phyloP scores from a whole-genome alignment of 1,140 invertebrate genomes.

The Platorchestia sp. region DNA sequence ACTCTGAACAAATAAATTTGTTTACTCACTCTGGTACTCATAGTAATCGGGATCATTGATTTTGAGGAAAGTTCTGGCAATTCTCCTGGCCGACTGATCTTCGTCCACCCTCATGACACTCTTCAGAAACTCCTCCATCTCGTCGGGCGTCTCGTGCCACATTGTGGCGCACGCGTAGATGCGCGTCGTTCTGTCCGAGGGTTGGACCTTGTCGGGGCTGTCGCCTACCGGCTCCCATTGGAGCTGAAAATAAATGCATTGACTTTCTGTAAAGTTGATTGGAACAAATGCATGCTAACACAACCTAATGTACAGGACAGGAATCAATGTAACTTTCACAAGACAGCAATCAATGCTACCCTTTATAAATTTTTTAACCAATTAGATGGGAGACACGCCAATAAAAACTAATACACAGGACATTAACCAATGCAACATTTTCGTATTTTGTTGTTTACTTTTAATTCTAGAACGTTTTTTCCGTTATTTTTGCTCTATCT shows the following conservation, averaged over 20 bases:
- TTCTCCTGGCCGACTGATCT: constrained; percentile 77
- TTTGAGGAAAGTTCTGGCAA: constrained; percentile 77
- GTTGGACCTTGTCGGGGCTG: constrained; percentile 71
- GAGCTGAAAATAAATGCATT: not conserved
- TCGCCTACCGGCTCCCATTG: not conserved
- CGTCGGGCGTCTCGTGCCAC: constrained; percentile 79
- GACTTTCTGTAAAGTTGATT: not conserved
- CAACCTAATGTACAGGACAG: too few species aligned
- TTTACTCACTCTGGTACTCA: constrained; percentile 77
- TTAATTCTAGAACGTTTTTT: too few species aligned
- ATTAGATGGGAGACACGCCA: too few species aligned
- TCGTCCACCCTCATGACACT: constrained; percentile 77
- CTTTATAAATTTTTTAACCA: too few species aligned
- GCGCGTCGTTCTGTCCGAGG: constrained; percentile 90
- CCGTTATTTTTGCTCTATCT: too few species aligned
- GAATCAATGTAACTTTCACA: too few species aligned
- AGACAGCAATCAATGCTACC: too few species aligned
- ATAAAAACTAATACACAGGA: too few species aligned
- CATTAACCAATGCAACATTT: too few species aligned
- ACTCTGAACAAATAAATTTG: not conserved
- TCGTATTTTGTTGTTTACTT: too few species aligned
- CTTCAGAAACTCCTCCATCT: constrained; percentile 78
- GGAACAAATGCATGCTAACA: not conserved
- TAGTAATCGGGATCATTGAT: constrained; percentile 80
- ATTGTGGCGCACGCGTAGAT: constrained; percentile 88